Percentiles rank a stretch among this genome's conserved stretches.
These are phyloP conservation scores for Cebus imitator DNA, from an alignment of 2,113 vertebrate species.

Conservation along the genomic window DNA sequence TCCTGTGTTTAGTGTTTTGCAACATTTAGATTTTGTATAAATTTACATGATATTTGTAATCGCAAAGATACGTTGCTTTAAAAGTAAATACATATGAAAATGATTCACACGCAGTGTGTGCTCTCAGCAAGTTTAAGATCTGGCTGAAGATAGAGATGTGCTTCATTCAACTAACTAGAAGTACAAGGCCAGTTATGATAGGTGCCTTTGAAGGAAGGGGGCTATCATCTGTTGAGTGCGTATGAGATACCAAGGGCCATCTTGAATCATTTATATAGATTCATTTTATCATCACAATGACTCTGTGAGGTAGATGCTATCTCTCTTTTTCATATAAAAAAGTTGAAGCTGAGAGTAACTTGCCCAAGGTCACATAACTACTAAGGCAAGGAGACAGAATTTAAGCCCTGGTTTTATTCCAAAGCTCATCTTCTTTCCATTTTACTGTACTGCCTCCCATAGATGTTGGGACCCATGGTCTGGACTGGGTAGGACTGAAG, in stretches of 20 bases:
- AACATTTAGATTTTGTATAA: slow-evolving; percentile 32
- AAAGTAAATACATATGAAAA: slow-evolving; percentile 24
- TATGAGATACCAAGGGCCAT: background rate
- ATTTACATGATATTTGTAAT: background rate
- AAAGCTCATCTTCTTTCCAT: background rate
- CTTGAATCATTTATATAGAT: background rate
- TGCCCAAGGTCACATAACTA: background rate
- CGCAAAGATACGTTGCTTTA: slow-evolving; percentile 23
- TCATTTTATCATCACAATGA: slow-evolving; percentile 17
- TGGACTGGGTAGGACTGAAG: background rate
- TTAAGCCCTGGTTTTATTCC: background rate
- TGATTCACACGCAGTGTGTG: background rate
- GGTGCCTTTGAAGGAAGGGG: background rate
- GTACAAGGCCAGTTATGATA: slow-evolving; percentile 24
- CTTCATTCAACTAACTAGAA: slow-evolving; percentile 6
- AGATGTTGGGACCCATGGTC: background rate
- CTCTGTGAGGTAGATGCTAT: background rate
- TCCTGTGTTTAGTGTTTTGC: slow-evolving; percentile 14
- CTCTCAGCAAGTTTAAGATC: slow-evolving; percentile 22
- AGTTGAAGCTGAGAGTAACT: background rate
- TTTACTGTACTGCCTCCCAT: background rate
- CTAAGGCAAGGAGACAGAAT: background rate
- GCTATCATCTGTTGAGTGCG: background rate
- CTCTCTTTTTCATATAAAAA: slow-evolving; percentile 22
- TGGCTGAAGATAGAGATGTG: background rate